Percentiles rank a stretch among this genome's conserved stretches.
Evolutionary conservation across 2,113 vertebrate species (phyloP).

Genomic region (Onychostruthus taczanowskii): DNA sequence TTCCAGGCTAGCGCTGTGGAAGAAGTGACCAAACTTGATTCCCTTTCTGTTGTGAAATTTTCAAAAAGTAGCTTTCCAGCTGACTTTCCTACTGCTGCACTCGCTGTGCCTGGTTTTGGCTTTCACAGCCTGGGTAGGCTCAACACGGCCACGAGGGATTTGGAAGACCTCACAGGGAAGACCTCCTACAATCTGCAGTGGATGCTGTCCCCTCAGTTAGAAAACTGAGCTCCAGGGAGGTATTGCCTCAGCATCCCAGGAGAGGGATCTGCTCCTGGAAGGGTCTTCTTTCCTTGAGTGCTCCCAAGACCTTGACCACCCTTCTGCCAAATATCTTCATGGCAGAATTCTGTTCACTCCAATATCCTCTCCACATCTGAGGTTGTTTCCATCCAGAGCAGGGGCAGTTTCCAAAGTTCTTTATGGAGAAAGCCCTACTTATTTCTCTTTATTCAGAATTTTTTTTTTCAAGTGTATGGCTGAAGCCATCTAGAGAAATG

Average conservation of each 20-base stretch:
- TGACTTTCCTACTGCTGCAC: conserved; percentile 17
- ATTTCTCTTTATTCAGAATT: background rate
- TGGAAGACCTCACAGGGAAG: conserved; percentile 49
- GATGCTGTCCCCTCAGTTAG: background rate
- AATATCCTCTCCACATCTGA: background rate
- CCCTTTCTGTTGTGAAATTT: background rate
- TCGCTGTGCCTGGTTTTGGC: background rate
- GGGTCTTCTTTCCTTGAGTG: background rate
- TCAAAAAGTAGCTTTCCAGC: background rate
- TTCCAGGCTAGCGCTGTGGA: background rate
- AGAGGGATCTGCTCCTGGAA: background rate
- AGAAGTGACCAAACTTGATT: background rate
- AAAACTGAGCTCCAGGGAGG: background rate
- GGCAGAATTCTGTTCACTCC: background rate
- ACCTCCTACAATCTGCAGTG: conserved; percentile 28
- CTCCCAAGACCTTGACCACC: background rate
- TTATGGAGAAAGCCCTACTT: background rate
- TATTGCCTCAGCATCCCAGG: background rate
- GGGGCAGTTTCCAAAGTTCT: background rate
- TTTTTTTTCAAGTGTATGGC: background rate
- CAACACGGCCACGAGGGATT: background rate
- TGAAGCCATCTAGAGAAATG: background rate
- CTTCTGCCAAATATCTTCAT: background rate
- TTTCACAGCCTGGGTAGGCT: background rate
- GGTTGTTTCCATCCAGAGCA: background rate